These are phyloP conservation scores for Nibea coibor DNA, from an alignment of 2,113 vertebrate genomes.

Conservation along the genomic window DNA sequence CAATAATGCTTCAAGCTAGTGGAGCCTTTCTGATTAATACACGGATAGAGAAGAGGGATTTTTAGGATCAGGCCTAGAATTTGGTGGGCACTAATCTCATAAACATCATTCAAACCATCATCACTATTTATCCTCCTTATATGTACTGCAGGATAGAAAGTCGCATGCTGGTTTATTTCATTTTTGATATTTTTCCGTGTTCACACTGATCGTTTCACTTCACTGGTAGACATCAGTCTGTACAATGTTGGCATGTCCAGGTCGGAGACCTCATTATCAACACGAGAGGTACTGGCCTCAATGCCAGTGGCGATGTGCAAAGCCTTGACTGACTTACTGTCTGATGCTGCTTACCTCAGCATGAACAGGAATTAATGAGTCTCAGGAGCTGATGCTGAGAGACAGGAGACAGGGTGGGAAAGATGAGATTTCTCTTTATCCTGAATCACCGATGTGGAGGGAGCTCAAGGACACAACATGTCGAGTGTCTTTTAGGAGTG, in stretches of 20 bases:
- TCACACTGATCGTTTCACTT: slow-evolving; percentile 2
- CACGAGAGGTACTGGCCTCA: slow-evolving; percentile 14
- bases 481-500: slow-evolving; percentile 21
- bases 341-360: slow-evolving; percentile 59
- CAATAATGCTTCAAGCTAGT: slow-evolving; percentile 30
- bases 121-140: neutral
- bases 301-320: slow-evolving; percentile 11
- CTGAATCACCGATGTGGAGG: slow-evolving; percentile 27
- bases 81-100: neutral
- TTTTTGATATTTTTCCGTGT: neutral
- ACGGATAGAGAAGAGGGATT: neutral
- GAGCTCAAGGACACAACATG: slow-evolving; percentile 29
- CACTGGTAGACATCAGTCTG: neutral
- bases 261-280: slow-evolving; percentile 54
- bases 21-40: slow-evolving; percentile 48
- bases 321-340: slow-evolving; percentile 42
- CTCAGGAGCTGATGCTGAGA: slow-evolving; percentile 40
- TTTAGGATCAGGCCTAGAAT: slow-evolving; percentile 6
- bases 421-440: slow-evolving; percentile 26
- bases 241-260: slow-evolving; percentile 14
- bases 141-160: neutral
- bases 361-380: slow-evolving; percentile 60
- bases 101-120: slow-evolving; percentile 13
- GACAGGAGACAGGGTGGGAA: slow-evolving; percentile 27
- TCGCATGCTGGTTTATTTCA: neutral